phyloP scores from a whole-genome alignment of 2,797 vertebrate genomes.

The Urosaurus nigricauda region DNA sequence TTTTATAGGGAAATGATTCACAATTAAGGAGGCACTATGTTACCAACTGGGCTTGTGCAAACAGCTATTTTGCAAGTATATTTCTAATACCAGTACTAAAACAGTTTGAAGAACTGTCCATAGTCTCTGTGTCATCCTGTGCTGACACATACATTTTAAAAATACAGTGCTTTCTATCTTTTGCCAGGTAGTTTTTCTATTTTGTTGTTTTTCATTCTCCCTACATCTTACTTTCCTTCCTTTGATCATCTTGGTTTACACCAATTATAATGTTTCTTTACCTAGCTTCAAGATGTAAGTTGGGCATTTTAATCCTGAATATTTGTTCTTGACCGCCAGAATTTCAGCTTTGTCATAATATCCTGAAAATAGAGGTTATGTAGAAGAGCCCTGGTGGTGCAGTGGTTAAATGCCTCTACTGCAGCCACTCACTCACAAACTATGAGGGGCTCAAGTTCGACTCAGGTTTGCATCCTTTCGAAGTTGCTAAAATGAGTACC shows the following conservation, averaged over 20 bases:
- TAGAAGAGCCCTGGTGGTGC: background rate
- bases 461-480: too few species aligned
- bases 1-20: slow-evolving; percentile 58
- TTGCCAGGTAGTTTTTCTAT: slow-evolving; percentile 27
- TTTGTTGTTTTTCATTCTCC: background rate
- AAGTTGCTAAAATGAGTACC: too few species aligned
- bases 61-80: slow-evolving; percentile 61
- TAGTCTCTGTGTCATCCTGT: slow-evolving; percentile 62
- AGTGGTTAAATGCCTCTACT: too few species aligned
- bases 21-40: slow-evolving; percentile 65
- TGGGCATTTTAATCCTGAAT: background rate
- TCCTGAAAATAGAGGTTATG: background rate
- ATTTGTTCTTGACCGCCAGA: background rate
- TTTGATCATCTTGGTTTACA: background rate
- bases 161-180: background rate
- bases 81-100: slow-evolving; percentile 57
- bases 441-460: too few species aligned
- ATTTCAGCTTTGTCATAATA: background rate
- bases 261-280: slow-evolving; percentile 21
- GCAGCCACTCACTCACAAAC: too few species aligned
- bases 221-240: background rate
- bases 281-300: background rate
- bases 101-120: slow-evolving; percentile 60
- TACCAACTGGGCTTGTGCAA: slow-evolving; percentile 65
- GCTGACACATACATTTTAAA: background rate